Evolutionary conservation across 2,888 invertebrate species (phyloP).

Genomic region (Phalera bucephala): DNA sequence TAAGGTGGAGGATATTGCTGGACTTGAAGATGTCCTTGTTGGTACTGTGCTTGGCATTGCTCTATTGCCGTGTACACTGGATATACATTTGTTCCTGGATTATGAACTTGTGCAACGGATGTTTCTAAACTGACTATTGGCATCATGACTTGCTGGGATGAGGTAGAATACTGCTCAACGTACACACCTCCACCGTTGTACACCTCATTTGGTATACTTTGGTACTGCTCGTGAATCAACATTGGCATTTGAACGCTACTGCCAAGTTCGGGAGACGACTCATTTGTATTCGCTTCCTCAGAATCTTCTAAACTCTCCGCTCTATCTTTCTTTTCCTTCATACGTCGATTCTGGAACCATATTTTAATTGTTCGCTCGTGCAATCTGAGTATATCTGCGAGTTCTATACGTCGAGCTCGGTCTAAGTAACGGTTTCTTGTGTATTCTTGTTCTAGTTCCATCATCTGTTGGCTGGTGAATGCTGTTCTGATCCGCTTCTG

Average conservation of each 20-base stretch:
- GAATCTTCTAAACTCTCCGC: conserved; percentile 49
- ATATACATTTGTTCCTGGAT: conserved; percentile 25
- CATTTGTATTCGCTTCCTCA: conserved; percentile 50
- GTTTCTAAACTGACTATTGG: conserved; percentile 14
- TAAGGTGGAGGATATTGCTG: conserved; percentile 33
- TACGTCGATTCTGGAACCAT: conserved; percentile 92
- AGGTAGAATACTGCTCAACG: conserved; percentile 39
- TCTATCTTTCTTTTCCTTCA: conserved; percentile 87
- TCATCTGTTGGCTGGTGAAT: conserved; percentile 89
- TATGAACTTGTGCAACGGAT: conserved; percentile 16
- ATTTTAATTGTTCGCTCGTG: conserved; percentile 86
- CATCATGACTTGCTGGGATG: conserved; percentile 24
- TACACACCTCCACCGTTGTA: conserved; percentile 36
- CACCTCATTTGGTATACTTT: conserved; percentile 24
- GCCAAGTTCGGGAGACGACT: conserved; percentile 40
- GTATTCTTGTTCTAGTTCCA: conserved; percentile 90
- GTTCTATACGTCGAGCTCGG: conserved; percentile 87
- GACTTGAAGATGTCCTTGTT: conserved; percentile 32
- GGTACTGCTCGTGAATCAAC: conserved; percentile 37
- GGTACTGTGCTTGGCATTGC: conserved; percentile 29
- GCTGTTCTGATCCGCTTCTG: conserved; percentile 89
- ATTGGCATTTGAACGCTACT: conserved; percentile 25
- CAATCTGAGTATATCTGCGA: conserved; percentile 53
- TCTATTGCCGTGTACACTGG: conserved; percentile 29
- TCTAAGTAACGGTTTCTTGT: conserved; percentile 86